Conservation (phyloP, 1,140 invertebrate species). For the Helicorthomorpha holstii region DNA sequence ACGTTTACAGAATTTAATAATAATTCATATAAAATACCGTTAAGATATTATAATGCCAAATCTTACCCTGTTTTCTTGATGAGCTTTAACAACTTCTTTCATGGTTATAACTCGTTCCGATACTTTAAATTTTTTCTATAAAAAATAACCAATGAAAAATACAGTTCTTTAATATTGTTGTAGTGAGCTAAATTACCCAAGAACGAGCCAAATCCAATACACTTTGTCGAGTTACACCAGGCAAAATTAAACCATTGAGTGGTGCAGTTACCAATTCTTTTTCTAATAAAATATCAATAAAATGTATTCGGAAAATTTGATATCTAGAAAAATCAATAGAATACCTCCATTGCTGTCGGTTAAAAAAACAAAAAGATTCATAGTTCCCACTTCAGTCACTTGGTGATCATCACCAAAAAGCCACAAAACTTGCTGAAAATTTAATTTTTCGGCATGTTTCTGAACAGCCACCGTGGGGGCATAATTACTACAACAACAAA, state of each 20-base stretch:
- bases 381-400: constrained; percentile 94
- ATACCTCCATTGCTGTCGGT: constrained; percentile 77
- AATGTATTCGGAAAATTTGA: constrained; percentile 3
- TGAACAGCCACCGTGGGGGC: constrained; percentile 36
- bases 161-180: constrained; percentile 1
- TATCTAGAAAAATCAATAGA: background rate
- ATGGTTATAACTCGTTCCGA: constrained; percentile 72
- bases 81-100: constrained; percentile 52
- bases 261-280: constrained; percentile 86
- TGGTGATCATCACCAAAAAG: constrained; percentile 85
- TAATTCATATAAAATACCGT: background rate
- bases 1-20: constrained; percentile 16
- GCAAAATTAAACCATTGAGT: constrained; percentile 75
- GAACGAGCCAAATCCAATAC: constrained; percentile 60
- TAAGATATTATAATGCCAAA: constrained; percentile 7
- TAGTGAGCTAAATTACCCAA: constrained; percentile 37
- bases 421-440: constrained; percentile 94
- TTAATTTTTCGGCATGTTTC: constrained; percentile 53
- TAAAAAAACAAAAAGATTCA: constrained; percentile 92
- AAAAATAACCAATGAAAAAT: constrained; percentile 12
- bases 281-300: constrained; percentile 37
- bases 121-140: constrained; percentile 57
- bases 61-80: constrained; percentile 67
- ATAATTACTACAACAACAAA: constrained; percentile 31
- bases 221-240: constrained; percentile 78